Evolutionary conservation across 2,888 invertebrate species (phyloP).

Genomic region (Agonum fuliginosum): DNA sequence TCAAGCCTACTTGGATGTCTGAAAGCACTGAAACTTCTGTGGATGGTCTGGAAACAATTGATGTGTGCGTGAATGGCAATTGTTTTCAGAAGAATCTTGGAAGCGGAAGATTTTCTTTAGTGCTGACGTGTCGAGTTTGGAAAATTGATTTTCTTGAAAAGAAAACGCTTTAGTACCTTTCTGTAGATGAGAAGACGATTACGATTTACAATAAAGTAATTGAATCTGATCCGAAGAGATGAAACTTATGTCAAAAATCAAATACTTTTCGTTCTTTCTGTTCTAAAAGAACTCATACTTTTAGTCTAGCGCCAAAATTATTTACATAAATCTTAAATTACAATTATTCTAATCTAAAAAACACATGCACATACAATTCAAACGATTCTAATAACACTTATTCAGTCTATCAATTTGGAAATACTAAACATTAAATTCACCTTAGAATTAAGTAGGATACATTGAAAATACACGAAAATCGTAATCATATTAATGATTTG

Average conservation of each 20-base stretch:
- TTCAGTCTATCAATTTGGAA: too few relatives aligned
- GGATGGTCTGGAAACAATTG: slow-evolving; percentile 34
- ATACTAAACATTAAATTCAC: too few relatives aligned
- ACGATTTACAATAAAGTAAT: neutral
- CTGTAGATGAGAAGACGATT: neutral
- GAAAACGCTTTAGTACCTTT: slow-evolving; percentile 22
- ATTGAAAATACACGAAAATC: too few relatives aligned
- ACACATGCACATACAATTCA: too few relatives aligned
- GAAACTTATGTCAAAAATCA: neutral
- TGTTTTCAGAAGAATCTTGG: slow-evolving; percentile 18
- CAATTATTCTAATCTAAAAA: too few relatives aligned
- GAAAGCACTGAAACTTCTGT: neutral
- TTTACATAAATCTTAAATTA: too few relatives aligned
- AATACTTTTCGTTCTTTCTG: neutral
- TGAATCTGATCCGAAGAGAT: neutral
- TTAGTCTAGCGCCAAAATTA: too few relatives aligned
- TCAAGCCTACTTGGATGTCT: slow-evolving; percentile 8
- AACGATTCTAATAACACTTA: too few relatives aligned
- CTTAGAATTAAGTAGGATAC: too few relatives aligned
- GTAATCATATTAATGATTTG: too few relatives aligned
- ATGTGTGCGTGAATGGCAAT: slow-evolving; percentile 37
- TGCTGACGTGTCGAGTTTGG: neutral
- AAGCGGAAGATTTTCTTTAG: slow-evolving; percentile 18
- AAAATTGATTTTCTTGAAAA: slow-evolving; percentile 22
- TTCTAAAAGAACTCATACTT: neutral